Conservation (phyloP, 1,140 invertebrate genomes). For the Scaptomyza montana region DNA sequence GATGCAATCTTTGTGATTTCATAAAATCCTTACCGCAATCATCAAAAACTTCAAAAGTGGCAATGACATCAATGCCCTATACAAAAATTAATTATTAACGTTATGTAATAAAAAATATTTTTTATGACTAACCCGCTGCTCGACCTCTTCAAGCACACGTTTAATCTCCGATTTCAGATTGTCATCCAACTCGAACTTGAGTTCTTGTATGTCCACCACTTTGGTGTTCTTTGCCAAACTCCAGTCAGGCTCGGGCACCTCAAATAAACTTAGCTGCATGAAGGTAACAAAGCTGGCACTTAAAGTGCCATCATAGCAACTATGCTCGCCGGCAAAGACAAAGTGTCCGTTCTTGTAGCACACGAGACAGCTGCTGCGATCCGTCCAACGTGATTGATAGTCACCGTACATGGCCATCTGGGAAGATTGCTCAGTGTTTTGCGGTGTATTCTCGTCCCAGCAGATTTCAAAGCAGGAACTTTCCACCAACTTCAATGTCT, state of each 20-base stretch:
- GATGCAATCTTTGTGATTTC: constrained; percentile 85
- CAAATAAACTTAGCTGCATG: constrained; percentile 81
- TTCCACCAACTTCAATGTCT: constrained; percentile 87
- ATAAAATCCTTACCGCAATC: constrained; percentile 86
- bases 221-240: constrained; percentile 24
- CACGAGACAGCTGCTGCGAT: constrained; percentile 84
- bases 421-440: constrained; percentile 81
- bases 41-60: constrained; percentile 81
- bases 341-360: constrained; percentile 85
- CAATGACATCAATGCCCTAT: constrained; percentile 84
- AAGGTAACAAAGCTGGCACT: constrained; percentile 83
- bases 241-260: constrained; percentile 69
- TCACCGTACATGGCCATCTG: constrained; percentile 83
- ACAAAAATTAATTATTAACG: background rate
- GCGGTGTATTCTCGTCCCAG: constrained; percentile 85
- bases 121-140: constrained; percentile 53
- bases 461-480: constrained; percentile 86
- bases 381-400: constrained; percentile 85
- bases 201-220: constrained; percentile 54
- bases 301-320: constrained; percentile 86
- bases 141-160: constrained; percentile 62
- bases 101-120: background rate
- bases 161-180: constrained; percentile 63
- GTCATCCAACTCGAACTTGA: constrained; percentile 73
- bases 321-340: constrained; percentile 83